A percentile compares a stretch with the other conserved stretches of the same genome.
Conservation (phyloP, 1,140 invertebrate species). For the Drosophila pandora region DNA sequence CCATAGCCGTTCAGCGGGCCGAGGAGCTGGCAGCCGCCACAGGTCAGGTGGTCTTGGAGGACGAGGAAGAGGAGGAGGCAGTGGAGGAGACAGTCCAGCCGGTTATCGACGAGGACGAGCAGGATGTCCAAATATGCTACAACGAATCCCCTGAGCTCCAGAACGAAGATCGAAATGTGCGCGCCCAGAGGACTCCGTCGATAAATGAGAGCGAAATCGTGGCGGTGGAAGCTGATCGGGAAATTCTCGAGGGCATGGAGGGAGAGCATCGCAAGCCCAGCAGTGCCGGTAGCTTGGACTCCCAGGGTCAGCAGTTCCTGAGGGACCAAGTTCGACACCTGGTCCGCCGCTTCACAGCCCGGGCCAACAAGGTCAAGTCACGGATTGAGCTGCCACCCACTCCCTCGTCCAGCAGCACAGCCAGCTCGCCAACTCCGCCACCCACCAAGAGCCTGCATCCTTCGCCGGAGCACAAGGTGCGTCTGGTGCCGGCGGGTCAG, state of each 20-base stretch:
- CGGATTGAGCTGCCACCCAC: conserved; percentile 87
- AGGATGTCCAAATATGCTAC: conserved; percentile 81
- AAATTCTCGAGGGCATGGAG: conserved; percentile 21
- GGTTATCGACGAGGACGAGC: conserved; percentile 71
- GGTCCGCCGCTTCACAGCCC: conserved; percentile 86
- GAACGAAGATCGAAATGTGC: conserved; percentile 73
- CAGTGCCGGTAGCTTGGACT: conserved; percentile 69
- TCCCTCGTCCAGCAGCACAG: conserved; percentile 85
- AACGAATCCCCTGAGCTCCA: conserved; percentile 76
- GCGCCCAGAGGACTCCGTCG: conserved; percentile 57
- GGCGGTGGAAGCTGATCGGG: conserved; percentile 42
- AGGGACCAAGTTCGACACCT: conserved; percentile 85
- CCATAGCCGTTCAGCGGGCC: conserved; percentile 42
- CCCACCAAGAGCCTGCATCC: conserved; percentile 66
- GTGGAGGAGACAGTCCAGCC: conserved; percentile 36
- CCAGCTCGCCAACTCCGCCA: conserved; percentile 80
- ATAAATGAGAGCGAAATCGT: conserved; percentile 73
- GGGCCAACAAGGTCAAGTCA: conserved; percentile 85
- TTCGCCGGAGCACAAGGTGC: conserved; percentile 61
- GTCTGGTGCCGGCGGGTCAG: conserved; percentile 61
- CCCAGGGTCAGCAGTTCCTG: conserved; percentile 74
- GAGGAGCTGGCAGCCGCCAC: conserved; percentile 57
- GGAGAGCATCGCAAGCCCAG: conserved; percentile 50
- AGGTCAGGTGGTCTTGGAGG: conserved; percentile 48
- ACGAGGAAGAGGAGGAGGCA: conserved; percentile 25